These are phyloP conservation scores for Drymodes brunneopygia DNA, from an alignment of 2,113 vertebrate genomes.

Conservation along the genomic window DNA sequence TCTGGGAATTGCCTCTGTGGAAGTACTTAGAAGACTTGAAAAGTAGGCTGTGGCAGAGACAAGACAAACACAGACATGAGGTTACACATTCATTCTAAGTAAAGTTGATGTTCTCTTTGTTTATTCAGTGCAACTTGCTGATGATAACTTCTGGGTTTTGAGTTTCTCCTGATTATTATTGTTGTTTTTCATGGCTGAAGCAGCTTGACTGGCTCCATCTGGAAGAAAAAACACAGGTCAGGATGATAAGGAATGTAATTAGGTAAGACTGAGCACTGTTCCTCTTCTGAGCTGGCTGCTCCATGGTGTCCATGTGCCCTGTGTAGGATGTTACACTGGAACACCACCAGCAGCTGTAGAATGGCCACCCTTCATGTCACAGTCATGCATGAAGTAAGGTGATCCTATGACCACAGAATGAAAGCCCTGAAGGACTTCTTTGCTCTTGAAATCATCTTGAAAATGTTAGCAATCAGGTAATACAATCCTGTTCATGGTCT, in stretches of 20 bases:
- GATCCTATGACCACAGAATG: not conserved
- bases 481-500: not conserved
- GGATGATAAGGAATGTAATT: not conserved
- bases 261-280: not conserved
- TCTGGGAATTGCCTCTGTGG: not conserved
- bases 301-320: rapidly evolving
- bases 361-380: not conserved
- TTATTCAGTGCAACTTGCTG: not conserved
- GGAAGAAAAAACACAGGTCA: not conserved
- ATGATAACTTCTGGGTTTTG: not conserved
- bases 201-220: not conserved
- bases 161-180: not conserved
- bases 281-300: not conserved
- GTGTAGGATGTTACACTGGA: not conserved
- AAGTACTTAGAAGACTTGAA: not conserved
- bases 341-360: not conserved
- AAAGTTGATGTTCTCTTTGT: not conserved
- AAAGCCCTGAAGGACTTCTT: not conserved
- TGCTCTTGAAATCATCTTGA: not conserved
- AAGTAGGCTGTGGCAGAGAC: not conserved
- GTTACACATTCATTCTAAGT: not conserved
- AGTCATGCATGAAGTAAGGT: not conserved
- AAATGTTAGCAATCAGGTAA: not conserved
- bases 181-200: not conserved
- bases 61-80: not conserved